Base-by-base conservation (phyloP, 2,797 vertebrate genomes). In the Sebastes melanostomus region DNA sequence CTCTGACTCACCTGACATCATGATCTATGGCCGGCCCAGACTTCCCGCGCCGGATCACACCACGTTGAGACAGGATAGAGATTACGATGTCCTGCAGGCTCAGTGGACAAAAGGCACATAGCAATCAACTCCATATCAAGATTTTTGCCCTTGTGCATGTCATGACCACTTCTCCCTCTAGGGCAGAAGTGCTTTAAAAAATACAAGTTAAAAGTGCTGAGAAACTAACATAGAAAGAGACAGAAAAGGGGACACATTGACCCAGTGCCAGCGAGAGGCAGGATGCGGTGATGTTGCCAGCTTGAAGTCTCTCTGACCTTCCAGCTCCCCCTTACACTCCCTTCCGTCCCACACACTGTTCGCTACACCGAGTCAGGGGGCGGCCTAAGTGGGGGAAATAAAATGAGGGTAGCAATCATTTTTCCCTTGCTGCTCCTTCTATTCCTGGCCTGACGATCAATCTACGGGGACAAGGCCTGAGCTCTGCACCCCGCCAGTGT, bases 381-480 rank as follows among this genome's bases (percentile, higher is more conserved):
- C 36, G 61, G 82, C 77, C 24, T 69, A 75, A 84, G 73, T 65
- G 56, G 16, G 24, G 73, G 70, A 67, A 82, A 89, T 80, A 80
- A 89, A 83, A 85, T 36, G 55, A 78, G 56, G 68, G 38, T 30
- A 70, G 74, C 76, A 83, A 78, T 89, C 52, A 84, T 88, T 88
- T 88, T 68, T 83, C 52, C 63, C 86, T 70, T 56, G 66, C 84
- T 58, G 66, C 81, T 80, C 46, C 76, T 76, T 90, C 86, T 86
- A 78, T 89, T 92, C 82, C 81, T 69, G 66, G 71, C 58, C 66
- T 84, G 82, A 83, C 87, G 79, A 84, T 91, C 86, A 86, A 81
- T 90, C 90, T 84, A 11, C 12, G 5, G 82, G 77, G 79, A 87
- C 71, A 72, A 77, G 80, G 58, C 56, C 71, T 80, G 52, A 60